phyloP scores from a whole-genome alignment of 2,888 invertebrate genomes.

The Apoda limacodes region DNA sequence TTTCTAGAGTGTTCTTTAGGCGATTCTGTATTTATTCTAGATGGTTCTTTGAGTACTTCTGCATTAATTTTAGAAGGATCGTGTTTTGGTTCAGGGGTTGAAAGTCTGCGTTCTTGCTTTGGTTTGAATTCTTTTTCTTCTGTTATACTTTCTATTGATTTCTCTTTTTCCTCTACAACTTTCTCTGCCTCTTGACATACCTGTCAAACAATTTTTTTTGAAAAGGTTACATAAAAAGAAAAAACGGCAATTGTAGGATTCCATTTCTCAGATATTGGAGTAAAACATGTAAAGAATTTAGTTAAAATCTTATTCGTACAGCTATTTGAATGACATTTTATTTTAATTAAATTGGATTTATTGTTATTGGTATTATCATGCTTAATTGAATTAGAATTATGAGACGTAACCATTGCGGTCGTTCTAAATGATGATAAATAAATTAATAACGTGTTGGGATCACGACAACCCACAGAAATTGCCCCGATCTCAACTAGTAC shows the following conservation, averaged over 20 bases:
- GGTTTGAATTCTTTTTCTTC: conserved; percentile 25
- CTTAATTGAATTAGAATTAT: not conserved
- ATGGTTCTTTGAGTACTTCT: conserved; percentile 16
- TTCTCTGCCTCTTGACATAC: conserved; percentile 59
- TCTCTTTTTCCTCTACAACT: conserved; percentile 46
- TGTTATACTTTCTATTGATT: conserved; percentile 21
- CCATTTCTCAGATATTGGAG: too few relatives aligned
- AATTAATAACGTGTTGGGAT: not conserved
- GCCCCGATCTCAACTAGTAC: conserved; percentile 3
- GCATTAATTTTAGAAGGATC: conserved; percentile 12
- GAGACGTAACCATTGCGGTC: too few relatives aligned
- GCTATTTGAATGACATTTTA: conserved; percentile 1
- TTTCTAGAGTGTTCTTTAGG: conserved; percentile 7
- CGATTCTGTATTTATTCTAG: conserved; percentile 13
- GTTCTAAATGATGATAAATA: conserved; percentile 3
- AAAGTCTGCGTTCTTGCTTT: conserved; percentile 23
- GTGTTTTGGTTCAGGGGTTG: conserved; percentile 14
- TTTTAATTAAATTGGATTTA: not conserved
- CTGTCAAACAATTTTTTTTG: conserved; percentile 30
- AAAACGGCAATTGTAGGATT: too few relatives aligned
- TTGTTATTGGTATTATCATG: not conserved
- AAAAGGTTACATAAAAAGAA: too few relatives aligned
- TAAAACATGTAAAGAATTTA: too few relatives aligned
- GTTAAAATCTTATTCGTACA: too few relatives aligned
- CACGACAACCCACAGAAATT: conserved; percentile 1